Conservation (phyloP, 1,140 invertebrate species). For the Heterodera carotae region DNA sequence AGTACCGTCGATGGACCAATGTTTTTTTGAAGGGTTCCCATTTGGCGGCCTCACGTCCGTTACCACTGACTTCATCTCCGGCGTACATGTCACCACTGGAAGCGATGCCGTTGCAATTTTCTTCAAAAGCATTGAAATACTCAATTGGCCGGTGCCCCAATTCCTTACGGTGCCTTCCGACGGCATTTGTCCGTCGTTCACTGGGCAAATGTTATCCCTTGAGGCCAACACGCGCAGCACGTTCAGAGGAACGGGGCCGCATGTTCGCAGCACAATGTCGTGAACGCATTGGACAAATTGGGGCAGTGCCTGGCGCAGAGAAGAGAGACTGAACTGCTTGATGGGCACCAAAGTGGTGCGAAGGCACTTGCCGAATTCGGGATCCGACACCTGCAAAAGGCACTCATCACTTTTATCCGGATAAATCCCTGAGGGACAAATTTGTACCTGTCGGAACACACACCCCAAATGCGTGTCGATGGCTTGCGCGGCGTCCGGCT, state of each 20-base stretch:
- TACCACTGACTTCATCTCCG: constrained; percentile 20
- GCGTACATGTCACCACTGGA: constrained; percentile 27
- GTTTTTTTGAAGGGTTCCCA: no score
- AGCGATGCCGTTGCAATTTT: background rate
- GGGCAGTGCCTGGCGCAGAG: constrained; percentile 53
- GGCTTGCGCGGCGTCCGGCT: constrained; percentile 56
- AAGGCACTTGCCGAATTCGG: constrained; percentile 62
- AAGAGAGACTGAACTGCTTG: constrained; percentile 56
- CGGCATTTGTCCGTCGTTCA: constrained; percentile 3
- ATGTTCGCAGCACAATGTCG: constrained; percentile 55
- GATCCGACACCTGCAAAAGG: constrained; percentile 50
- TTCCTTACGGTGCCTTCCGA: background rate
- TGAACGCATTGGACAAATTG: constrained; percentile 62
- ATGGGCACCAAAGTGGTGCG: constrained; percentile 58
- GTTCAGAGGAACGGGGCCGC: constrained; percentile 55
- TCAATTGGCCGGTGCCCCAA: no score
- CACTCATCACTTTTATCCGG: no score
- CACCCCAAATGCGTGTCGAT: constrained; percentile 60
- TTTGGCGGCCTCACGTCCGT: no score
- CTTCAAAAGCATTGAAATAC: background rate
- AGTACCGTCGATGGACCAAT: no score
- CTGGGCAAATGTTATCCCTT: constrained; percentile 10
- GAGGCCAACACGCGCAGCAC: constrained; percentile 56
- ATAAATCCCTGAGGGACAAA: no score
- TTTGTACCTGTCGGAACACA: constrained; percentile 53